Base-by-base conservation (phyloP, 1,140 invertebrate species). In the Drosophila busckii region DNA sequence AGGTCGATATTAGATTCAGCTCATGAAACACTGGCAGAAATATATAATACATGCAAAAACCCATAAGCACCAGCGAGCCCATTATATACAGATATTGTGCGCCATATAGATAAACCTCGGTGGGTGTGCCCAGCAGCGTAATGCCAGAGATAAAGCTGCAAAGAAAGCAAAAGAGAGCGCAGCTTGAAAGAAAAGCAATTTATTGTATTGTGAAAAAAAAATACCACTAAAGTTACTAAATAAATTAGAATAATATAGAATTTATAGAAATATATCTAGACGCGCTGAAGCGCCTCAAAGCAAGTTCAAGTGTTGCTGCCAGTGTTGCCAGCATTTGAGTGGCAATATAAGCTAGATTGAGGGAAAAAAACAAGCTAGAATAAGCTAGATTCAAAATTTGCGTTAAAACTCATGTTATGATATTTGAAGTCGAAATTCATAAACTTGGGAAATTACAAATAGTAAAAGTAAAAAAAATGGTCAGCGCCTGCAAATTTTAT, bases 51-150 rank as follows among this genome's bases (percentile, higher is more conserved):
- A 94, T 90, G 3, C 92, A 87, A 7, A 93, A 60, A 4, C 91
- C 91, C 76, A 93, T 92, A 4, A 93, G 48, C 0, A 93, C 60
- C 9, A 92, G 87, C 0, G 91, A 91, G 4, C 91, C 87, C 1
- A 90, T 85, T 2, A 93, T 90, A 60, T 91, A 92, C 29, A 92
- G 71, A 66, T 94, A 94, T 50, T 93, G 91, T 7, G 91, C 93
- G 0, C 94, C 94, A 68, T 93, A 93, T 3, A 93, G 87, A 73
- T 96, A 96, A n/a, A 96, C 89, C 86, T 96, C 95, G 0, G 94
- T 94, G 0, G 95, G 94, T 5, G 90, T 94, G 0, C 95, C 86
- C 31, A 92, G 64, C 19, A 92, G 64, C 0, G 91, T 91, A 53
- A 92, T 92, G 17, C 91, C 91, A 73, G 91, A 92, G 66, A 92